Conservation (phyloP, 2,888 invertebrate genomes). For the Eilema sororculum region DNA sequence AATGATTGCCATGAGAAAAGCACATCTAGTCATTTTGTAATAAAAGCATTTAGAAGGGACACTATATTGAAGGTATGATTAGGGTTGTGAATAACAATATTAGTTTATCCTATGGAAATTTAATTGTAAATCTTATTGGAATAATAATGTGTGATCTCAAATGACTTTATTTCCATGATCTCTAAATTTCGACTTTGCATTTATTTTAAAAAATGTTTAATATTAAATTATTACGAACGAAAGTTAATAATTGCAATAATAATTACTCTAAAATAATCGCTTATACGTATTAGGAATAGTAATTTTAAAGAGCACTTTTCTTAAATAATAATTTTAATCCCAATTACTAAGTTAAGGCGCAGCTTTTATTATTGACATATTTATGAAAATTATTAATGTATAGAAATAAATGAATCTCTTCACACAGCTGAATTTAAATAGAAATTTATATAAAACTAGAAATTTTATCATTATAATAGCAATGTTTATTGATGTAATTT, state of each 20-base stretch:
- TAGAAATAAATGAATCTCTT: conserved; percentile 70
- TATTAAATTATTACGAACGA: conserved; percentile 60
- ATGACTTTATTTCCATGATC: conserved; percentile 76
- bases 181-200: conserved; percentile 80
- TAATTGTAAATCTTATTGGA: conserved; percentile 66
- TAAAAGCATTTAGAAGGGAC: conserved; percentile 73
- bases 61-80: conserved; percentile 70
- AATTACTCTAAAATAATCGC: conserved; percentile 74
- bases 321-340: conserved; percentile 73
- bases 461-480: conserved; percentile 66
- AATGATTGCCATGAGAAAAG: conserved; percentile 76
- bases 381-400: conserved; percentile 63
- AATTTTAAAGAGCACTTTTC: conserved; percentile 71
- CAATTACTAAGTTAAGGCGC: conserved; percentile 74
- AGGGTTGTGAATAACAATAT: conserved; percentile 86
- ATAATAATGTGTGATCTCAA: conserved; percentile 78
- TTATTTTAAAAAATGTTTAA: conserved; percentile 70
- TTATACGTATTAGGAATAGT: conserved; percentile 75
- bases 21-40: conserved; percentile 80
- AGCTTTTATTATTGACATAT: conserved; percentile 70
- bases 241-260: conserved; percentile 74
- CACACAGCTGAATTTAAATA: conserved; percentile 68
- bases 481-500: conserved; percentile 59
- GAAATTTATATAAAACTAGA: conserved; percentile 64
- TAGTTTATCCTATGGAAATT: conserved; percentile 72